phyloP scores from a whole-genome alignment of 2,113 vertebrate genomes.

The Chascanopsetta lugubris region DNA sequence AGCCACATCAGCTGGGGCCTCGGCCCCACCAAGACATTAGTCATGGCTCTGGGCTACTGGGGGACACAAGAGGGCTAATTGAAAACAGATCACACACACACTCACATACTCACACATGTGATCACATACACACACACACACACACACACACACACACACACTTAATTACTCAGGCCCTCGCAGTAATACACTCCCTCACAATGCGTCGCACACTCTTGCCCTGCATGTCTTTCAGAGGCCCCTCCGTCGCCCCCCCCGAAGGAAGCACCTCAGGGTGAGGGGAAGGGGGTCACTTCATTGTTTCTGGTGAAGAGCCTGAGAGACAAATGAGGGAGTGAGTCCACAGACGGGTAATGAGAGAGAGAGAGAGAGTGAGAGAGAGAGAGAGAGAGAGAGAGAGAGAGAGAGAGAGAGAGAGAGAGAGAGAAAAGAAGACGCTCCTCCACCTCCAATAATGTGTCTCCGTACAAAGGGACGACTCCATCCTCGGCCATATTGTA shows the following conservation, averaged over 20 bases:
- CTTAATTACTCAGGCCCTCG: conserved; percentile 67
- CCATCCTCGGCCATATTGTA: conserved; percentile 55
- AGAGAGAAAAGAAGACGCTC: too few species aligned
- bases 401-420: conserved; percentile 45
- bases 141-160: conserved; percentile 49
- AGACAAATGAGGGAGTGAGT: conserved; percentile 67
- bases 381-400: conserved; percentile 58
- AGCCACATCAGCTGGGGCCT: conserved; percentile 65
- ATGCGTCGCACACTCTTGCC: conserved; percentile 63
- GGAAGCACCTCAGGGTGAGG: conserved; percentile 72
- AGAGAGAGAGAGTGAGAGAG: conserved; percentile 32
- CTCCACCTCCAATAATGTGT: conserved; percentile 65
- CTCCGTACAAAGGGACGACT: conserved; percentile 44
- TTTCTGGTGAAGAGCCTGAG: conserved; percentile 71
- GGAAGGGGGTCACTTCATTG: conserved; percentile 75
- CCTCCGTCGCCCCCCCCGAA: conserved; percentile 55
- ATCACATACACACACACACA: conserved; percentile 49
- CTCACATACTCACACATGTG: conserved; percentile 26
- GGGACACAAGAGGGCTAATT: conserved; percentile 71
- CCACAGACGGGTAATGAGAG: conserved; percentile 67
- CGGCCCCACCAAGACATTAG: conserved; percentile 68
- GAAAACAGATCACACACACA: conserved; percentile 60
- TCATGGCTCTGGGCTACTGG: conserved; percentile 69
- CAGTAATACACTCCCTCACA: conserved; percentile 65
- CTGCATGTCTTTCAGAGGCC: conserved; percentile 64